Evolutionary conservation across 2,888 invertebrate species (phyloP), one percentile per base, ranked within the genome.

Genomic region (Zaprionus lineosus): DNA sequence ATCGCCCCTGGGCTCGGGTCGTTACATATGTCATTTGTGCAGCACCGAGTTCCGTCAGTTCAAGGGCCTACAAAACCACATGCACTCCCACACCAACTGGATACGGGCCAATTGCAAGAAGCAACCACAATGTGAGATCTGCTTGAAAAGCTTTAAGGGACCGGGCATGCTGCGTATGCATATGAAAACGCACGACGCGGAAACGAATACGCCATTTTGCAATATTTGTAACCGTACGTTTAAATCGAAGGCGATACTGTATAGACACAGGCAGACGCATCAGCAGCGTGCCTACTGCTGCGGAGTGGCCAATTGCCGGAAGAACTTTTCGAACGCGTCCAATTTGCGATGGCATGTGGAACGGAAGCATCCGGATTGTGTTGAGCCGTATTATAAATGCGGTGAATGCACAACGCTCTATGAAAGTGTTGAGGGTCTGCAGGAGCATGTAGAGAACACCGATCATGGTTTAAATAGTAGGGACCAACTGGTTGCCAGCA

Each of bases 161-260:
- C 93, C 93, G 0, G 93, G 93, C 9, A 93, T 93, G 93, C 84
- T 93, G 21, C 92, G 92, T 73, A 93, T 93, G 92, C 93, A 93
- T 79, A 93, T 93, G 93, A 91, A 93, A 6, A 93, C 93, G 0
- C 93, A 93, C 87, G 86, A 92, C 70, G 91, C 92, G 0, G 92
- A 92, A 0, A 91, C 92, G 0, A 92, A 91, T 72, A 91, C 91
- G 64, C 93, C 93, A 0, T 91, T 92, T 0, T 93, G 93, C 83
- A 92, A 92, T 5, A 92, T 93, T 18, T 93, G 93, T 84, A 91
- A 92, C 64, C 91, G 92, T 3, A 91, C 91, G 1, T 93, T 93
- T 86, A 90, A 91, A 47, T 92, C 92, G 34, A 93, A 93, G 84
- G 92, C 93, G 0, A 88, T 93, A 9, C 90, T 93, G 2, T 93